Evolutionary conservation across 1,140 invertebrate genomes (phyloP).

Genomic region (Achatina immaculata): DNA sequence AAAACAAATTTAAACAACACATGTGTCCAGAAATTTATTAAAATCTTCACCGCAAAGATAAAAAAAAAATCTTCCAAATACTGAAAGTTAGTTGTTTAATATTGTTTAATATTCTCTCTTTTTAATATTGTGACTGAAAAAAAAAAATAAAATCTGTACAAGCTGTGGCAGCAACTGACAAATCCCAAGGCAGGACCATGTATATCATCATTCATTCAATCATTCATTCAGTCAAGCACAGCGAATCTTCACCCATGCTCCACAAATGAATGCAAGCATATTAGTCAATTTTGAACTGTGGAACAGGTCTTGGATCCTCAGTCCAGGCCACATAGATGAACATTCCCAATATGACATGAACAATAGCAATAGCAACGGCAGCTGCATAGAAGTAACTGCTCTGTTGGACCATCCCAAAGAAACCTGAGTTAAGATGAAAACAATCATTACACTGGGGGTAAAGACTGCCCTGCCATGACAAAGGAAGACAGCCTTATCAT

Average conservation of each 20-base stretch:
- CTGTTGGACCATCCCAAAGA: slow-evolving; percentile 74
- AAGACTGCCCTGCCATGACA: neutral
- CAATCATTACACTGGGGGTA: too few relatives aligned
- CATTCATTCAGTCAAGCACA: neutral
- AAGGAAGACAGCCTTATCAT: neutral
- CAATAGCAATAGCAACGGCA: slow-evolving; percentile 80
- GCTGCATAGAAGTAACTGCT: slow-evolving; percentile 81
- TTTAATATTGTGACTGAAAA: too few relatives aligned
- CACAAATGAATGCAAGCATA: neutral
- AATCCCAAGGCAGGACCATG: neutral
- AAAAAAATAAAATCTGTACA: too few relatives aligned
- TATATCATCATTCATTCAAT: neutral
- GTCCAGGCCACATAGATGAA: slow-evolving; percentile 85
- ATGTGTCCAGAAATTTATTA: too few relatives aligned
- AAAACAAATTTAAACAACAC: too few relatives aligned
- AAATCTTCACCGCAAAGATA: too few relatives aligned
- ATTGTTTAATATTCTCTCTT: too few relatives aligned
- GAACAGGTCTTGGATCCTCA: slow-evolving; percentile 71
- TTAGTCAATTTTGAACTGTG: slow-evolving; percentile 53
- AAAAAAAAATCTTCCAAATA: too few relatives aligned
- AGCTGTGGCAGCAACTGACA: neutral
- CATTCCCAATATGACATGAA: slow-evolving; percentile 82
- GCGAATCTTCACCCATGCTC: neutral
- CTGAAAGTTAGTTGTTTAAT: too few relatives aligned
- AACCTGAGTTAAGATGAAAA: slow-evolving; percentile 65